Conservation (phyloP, 2,888 invertebrate genomes). For the Plebejus melissa region DNA sequence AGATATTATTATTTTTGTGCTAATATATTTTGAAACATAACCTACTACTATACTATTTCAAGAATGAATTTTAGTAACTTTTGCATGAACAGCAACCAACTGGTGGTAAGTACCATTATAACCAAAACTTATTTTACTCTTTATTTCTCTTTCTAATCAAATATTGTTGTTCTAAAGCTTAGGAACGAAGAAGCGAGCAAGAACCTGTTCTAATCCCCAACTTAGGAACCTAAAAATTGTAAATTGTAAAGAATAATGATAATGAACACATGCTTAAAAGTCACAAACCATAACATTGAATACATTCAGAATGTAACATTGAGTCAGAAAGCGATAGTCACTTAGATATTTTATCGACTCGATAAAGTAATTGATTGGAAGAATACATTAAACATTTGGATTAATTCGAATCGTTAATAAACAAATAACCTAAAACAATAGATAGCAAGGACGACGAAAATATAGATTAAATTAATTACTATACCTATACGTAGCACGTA, state of each 20-base stretch:
- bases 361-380: conserved; percentile 14
- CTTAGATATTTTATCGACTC: conserved; percentile 5
- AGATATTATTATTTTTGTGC: neutral
- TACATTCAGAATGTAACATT: neutral
- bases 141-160: too few relatives aligned
- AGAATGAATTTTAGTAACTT: too few relatives aligned
- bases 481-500: neutral
- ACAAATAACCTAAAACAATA: neutral
- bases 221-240: too few relatives aligned
- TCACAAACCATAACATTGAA: neutral
- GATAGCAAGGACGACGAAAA: conserved; percentile 23
- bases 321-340: neutral
- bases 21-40: neutral
- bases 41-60: too few relatives aligned
- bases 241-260: neutral
- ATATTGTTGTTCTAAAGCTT: too few relatives aligned
- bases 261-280: neutral
- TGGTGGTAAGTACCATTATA: too few relatives aligned
- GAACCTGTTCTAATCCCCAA: too few relatives aligned
- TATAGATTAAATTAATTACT: conserved; percentile 37
- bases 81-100: too few relatives aligned
- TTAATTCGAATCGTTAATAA: conserved; percentile 5
- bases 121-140: too few relatives aligned
- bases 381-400: conserved; percentile 8
- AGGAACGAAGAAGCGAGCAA: too few relatives aligned